Evolutionary conservation across 2,888 invertebrate genomes (phyloP).

Genomic region (Muscina levida): DNA sequence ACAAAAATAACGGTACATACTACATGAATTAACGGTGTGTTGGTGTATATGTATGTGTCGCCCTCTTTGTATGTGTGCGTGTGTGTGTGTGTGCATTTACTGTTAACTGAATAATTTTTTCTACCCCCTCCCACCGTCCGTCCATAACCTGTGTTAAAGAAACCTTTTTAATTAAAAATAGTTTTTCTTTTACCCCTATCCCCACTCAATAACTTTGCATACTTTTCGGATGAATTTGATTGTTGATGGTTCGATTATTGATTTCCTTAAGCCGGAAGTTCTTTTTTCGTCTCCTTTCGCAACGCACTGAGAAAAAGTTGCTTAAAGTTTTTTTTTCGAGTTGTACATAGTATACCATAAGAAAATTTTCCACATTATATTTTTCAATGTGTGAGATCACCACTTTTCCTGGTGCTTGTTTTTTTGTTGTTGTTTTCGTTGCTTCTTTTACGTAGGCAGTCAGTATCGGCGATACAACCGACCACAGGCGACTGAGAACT

Average conservation of each 20-base stretch:
- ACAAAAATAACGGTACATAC: conserved; percentile 66
- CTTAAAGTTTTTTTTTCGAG: conserved; percentile 2
- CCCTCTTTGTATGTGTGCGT: conserved; percentile 57
- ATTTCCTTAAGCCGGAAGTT: background rate
- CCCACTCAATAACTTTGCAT: conserved; percentile 57
- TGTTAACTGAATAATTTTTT: conserved; percentile 59
- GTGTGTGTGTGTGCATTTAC: conserved; percentile 62
- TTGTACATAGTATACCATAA: conserved; percentile 57
- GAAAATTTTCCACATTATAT: conserved; percentile 58
- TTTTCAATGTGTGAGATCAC: conserved; percentile 67
- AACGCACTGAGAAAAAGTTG: background rate
- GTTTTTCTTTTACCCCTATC: background rate
- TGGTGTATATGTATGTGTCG: conserved; percentile 54
- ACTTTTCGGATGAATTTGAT: conserved; percentile 54
- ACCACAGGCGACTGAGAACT: conserved; percentile 15
- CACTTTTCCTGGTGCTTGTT: conserved; percentile 55
- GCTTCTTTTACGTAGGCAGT: conserved; percentile 12
- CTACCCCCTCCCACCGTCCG: conserved; percentile 32
- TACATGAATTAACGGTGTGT: conserved; percentile 59
- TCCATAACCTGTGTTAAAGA: conserved; percentile 47
- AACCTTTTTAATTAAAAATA: conserved; percentile 52
- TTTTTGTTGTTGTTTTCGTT: background rate
- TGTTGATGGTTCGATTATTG: conserved; percentile 25
- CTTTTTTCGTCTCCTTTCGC: conserved; percentile 34
- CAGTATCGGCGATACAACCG: conserved; percentile 15